Base-by-base conservation (phyloP, 1,140 invertebrate genomes). In the Prorops nasuta region DNA sequence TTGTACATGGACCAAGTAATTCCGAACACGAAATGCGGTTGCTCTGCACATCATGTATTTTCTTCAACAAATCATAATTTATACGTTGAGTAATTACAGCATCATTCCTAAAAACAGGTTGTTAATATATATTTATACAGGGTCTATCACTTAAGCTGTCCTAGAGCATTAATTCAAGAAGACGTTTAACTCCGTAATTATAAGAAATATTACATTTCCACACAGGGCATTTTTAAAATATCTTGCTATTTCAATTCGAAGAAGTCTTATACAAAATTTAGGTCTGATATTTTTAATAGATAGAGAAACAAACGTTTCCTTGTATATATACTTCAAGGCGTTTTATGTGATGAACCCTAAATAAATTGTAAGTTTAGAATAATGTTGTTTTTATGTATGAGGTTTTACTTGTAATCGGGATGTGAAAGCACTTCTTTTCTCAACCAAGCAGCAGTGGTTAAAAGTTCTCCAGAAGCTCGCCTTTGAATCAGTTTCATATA, bases 401-500 rank as follows among this genome's bases (percentile, higher is more conserved):
- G 18, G 31, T 61, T 84, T 67, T 82, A 88, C 85, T 88, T 88
- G 78, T 99, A 99, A 39, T 89, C 85, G 0, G 92, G 86, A 81
- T 99, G 98, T 2, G 80, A 81, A 19, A 82, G 81, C 43, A 99
- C 89, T 81, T 97, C 96, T 49, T 92, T 82, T 17, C 98, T 80
- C 56, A 98, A 89, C 93, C 94, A 99, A 19, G 86, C 80, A 31
- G 94, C 94, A 55, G 92, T 92, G 32, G 94, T 98, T 57, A 85
- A 77, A 12, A 91, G 80, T 66, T 91, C 86, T 54, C 94, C 94
- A 55, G 89, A 87, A 7, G 96, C 95, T 61, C 95, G 81, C 54
- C 86, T 83, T 68, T 93, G 86, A 69, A 99, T 98, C 34, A 99
- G 84, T 67, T 91, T 92, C 40, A 99, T 83, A 79, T 99, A 99